A percentile compares a stretch with the other conserved stretches of the same genome.
Evolutionary conservation across 2,888 invertebrate species (phyloP).

Genomic region (Heliconius hortense): DNA sequence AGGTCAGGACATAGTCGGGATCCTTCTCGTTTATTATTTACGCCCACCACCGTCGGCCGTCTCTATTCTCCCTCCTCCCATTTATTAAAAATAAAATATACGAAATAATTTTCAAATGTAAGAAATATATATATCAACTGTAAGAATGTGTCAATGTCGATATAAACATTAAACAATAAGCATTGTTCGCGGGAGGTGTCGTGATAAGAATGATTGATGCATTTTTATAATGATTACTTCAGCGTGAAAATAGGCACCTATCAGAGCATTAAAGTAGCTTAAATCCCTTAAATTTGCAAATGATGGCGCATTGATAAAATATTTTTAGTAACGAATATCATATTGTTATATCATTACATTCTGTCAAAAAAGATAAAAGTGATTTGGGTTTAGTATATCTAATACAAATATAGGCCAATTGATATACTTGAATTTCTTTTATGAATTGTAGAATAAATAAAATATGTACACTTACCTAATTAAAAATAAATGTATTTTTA

Average conservation of each 20-base stretch:
- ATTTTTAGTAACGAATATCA: background rate
- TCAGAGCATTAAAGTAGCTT: background rate
- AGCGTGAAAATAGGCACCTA: background rate
- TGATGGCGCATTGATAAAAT: slow-evolving; percentile 3
- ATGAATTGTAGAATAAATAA: background rate
- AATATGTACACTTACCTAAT: background rate
- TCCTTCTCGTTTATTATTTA: too few relatives aligned
- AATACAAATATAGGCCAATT: background rate
- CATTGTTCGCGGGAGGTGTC: slow-evolving; percentile 32
- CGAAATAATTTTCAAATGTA: background rate
- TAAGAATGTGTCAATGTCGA: slow-evolving; percentile 15
- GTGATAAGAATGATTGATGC: slow-evolving; percentile 32
- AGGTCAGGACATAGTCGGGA: too few relatives aligned
- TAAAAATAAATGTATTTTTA: background rate
- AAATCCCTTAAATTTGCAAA: background rate
- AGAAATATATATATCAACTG: background rate
- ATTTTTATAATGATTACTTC: slow-evolving; percentile 21
- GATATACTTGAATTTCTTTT: background rate
- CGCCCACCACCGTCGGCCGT: too few relatives aligned
- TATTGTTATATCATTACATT: slow-evolving; percentile 1
- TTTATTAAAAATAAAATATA: background rate
- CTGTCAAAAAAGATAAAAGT: background rate
- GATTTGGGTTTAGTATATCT: background rate
- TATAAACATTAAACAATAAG: slow-evolving; percentile 32
- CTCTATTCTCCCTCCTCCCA: too few relatives aligned